Evolutionary conservation across 2,113 vertebrate species (phyloP).

Genomic region (Damaliscus lunatus): DNA sequence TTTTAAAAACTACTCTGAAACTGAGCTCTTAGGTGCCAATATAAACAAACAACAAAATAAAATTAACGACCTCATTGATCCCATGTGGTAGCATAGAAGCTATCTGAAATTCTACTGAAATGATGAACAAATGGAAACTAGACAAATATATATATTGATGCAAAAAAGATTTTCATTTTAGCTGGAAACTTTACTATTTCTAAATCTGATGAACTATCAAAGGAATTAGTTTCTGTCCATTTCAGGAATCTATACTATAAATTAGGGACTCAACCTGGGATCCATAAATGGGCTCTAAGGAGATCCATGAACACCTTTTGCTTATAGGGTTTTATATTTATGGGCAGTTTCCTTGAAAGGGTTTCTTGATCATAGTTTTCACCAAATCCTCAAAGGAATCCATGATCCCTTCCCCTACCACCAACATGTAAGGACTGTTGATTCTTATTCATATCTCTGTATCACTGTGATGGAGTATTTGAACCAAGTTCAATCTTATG

Average conservation of each 20-base stretch:
- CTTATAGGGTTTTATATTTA: background rate
- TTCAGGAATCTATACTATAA: background rate
- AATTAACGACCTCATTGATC: background rate
- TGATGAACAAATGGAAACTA: background rate
- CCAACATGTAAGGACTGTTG: background rate
- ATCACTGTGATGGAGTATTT: background rate
- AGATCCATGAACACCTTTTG: background rate
- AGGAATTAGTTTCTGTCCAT: background rate
- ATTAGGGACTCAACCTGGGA: background rate
- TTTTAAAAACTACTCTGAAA: background rate
- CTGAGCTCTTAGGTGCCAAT: background rate
- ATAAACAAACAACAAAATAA: background rate
- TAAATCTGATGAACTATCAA: background rate
- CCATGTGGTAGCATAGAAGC: background rate
- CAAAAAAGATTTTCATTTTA: background rate
- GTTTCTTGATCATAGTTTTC: background rate
- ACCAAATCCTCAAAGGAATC: conserved; percentile 22
- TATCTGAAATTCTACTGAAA: background rate
- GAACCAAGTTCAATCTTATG: background rate
- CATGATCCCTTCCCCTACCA: background rate
- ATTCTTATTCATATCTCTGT: background rate
- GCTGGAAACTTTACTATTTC: background rate
- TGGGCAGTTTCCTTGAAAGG: background rate
- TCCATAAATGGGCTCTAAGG: background rate
- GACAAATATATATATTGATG: background rate